Conservation (phyloP, 2,113 vertebrate species). For the Oriolus oriolus region DNA sequence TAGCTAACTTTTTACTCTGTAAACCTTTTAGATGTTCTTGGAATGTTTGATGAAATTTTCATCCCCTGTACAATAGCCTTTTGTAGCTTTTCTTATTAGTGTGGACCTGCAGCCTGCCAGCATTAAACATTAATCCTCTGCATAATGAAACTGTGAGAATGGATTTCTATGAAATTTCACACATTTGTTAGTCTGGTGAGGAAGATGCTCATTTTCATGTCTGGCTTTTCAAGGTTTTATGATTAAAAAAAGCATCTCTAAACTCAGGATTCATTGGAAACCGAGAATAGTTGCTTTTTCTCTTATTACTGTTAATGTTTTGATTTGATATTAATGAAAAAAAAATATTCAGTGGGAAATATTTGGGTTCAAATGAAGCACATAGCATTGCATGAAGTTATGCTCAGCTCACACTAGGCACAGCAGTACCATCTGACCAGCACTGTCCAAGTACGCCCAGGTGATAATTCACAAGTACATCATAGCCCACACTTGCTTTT, state of each 20-base stretch:
- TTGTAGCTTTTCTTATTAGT: conserved; percentile 61
- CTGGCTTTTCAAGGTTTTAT: conserved; percentile 25
- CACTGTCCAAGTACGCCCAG: neutral
- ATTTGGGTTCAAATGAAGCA: neutral
- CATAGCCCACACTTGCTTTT: neutral
- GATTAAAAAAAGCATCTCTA: neutral
- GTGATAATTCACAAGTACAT: neutral
- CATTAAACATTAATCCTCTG: conserved; percentile 64
- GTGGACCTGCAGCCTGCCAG: conserved; percentile 22
- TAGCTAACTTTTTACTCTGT: conserved; percentile 20
- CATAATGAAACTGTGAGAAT: conserved; percentile 62
- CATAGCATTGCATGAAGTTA: neutral
- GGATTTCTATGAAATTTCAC: conserved; percentile 61
- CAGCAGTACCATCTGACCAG: neutral
- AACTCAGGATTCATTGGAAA: neutral
- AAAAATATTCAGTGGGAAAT: neutral
- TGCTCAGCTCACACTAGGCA: neutral
- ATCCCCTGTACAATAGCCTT: conserved; percentile 42
- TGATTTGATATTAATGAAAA: neutral
- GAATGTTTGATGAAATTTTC: conserved; percentile 61
- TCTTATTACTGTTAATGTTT: neutral
- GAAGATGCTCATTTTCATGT: conserved; percentile 56
- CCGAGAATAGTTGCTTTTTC: neutral
- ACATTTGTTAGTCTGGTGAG: conserved; percentile 50
- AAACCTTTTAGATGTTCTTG: conserved; percentile 45